Evolutionary conservation across 2,113 vertebrate genomes (phyloP).

Genomic region (Sapayoa aenigma): DNA sequence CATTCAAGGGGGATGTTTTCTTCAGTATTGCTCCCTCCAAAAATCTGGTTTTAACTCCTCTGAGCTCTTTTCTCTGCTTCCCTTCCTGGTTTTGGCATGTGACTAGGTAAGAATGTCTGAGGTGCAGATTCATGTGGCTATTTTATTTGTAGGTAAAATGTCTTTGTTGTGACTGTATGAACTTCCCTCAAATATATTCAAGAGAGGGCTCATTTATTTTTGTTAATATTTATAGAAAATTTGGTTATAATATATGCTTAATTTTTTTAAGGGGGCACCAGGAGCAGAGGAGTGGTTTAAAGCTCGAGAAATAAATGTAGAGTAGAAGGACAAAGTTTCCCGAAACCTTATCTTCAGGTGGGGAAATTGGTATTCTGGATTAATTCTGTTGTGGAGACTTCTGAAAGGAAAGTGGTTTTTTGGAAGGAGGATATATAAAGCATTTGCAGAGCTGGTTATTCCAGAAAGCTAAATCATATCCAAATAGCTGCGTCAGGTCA

Average conservation of each 20-base stretch:
- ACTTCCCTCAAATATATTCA: neutral
- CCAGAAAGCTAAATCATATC: constrained; percentile 37
- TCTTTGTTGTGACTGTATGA: neutral
- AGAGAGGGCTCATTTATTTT: neutral
- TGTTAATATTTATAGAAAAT: neutral
- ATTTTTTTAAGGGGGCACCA: neutral
- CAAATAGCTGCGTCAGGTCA: neutral
- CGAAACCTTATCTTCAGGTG: neutral
- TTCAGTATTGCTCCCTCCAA: neutral
- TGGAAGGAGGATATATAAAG: constrained; percentile 3
- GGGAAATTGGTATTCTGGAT: constrained; percentile 48
- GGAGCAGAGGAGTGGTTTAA: neutral
- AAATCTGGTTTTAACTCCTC: neutral
- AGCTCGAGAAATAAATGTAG: neutral
- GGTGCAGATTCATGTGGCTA: neutral
- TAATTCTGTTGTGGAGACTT: constrained; percentile 34
- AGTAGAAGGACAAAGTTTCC: neutral
- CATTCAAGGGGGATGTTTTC: neutral
- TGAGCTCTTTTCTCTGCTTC: neutral
- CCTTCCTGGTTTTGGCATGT: neutral
- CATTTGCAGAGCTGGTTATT: constrained; percentile 31
- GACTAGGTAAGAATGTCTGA: neutral
- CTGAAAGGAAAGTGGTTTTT: constrained; percentile 28
- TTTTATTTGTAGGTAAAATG: neutral
- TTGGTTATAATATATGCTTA: neutral